Percentiles rank a stretch among this genome's conserved stretches.
Evolutionary conservation across 2,113 vertebrate species (phyloP).

Genomic region (Anas platyrhynchos): DNA sequence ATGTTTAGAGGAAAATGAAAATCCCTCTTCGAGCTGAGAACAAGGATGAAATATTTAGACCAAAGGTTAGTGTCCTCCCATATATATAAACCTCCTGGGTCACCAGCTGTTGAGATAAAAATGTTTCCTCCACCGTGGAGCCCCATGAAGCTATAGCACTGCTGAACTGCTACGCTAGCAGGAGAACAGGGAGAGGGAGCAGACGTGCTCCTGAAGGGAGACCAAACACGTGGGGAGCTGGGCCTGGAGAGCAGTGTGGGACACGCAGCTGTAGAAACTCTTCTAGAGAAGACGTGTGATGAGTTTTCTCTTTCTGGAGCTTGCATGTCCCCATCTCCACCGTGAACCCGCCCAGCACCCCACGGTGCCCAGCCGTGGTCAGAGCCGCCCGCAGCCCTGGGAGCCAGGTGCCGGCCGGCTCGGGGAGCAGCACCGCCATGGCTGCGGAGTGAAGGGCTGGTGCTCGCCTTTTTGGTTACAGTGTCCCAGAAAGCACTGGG

Average conservation of each 20-base stretch:
- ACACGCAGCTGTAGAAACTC: background rate
- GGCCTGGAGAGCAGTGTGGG: fast-evolving
- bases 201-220: background rate
- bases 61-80: slow-evolving; percentile 66
- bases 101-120: slow-evolving; percentile 43
- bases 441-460: background rate
- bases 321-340: background rate
- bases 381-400: no score
- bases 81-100: slow-evolving; percentile 62
- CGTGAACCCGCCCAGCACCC: background rate
- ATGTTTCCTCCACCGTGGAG: background rate
- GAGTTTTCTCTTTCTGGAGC: fast-evolving
- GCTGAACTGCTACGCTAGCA: background rate
- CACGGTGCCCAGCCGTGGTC: fast-evolving
- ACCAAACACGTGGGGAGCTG: background rate
- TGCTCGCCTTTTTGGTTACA: background rate
- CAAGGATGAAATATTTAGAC: slow-evolving; percentile 62
- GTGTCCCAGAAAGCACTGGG: background rate
- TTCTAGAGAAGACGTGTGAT: background rate
- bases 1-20: slow-evolving; percentile 64
- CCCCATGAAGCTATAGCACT: background rate
- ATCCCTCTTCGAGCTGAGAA: slow-evolving; percentile 38
- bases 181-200: background rate
- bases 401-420: no score
- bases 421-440: no score